Evolutionary conservation across 2,888 invertebrate genomes (phyloP), one percentile per base, ranked within the genome.

Genomic region (Nyleta sp.): DNA sequence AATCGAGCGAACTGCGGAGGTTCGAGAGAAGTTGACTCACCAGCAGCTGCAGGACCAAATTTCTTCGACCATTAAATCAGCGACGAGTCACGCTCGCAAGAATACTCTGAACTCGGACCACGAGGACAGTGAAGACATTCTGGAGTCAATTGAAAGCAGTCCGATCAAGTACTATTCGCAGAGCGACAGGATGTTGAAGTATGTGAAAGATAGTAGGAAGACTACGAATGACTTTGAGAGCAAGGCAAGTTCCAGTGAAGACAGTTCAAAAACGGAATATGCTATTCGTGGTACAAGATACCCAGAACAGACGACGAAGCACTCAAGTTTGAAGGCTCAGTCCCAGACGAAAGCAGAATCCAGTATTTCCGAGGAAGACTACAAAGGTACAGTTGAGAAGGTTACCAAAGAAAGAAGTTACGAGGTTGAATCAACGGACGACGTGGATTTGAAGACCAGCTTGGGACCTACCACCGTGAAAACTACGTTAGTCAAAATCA

Each of bases 131-230:
- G 48, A 60, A 7, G 70, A 68, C 10, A 53, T 68, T 6, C 7
- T 72, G 13, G 38, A 64, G 15, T 78, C 78, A 2, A 50, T 59
- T 2, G 81, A 81, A 5, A 74, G 75, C 22, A 22, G 44, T 11
- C 84, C 86, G 2, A 87, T 79, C 17, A 82, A 83, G 57, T 85
- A 87, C 81, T 87, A 84, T 50, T 84, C 86, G 0, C 84, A 83
- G 0, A 65, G 74, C 2, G 83, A 83, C 67, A 71, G 83, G 53
- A 55, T 83, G 17, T 18, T 85, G 6, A 74, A 84, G 3, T 86
- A 87, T 35, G 76, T 80, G 46, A 80, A 72, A 24, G 84, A 84
- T 67, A 83, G 83, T 44, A 80, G 81, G 15, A 46, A 52, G 13
- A 20, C 38, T 17, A 13, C 17, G 15, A 2, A 44, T 3, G 8